These are phyloP conservation scores for Drosophila dives DNA, from an alignment of 2,888 invertebrate species.

Conservation along the genomic window DNA sequence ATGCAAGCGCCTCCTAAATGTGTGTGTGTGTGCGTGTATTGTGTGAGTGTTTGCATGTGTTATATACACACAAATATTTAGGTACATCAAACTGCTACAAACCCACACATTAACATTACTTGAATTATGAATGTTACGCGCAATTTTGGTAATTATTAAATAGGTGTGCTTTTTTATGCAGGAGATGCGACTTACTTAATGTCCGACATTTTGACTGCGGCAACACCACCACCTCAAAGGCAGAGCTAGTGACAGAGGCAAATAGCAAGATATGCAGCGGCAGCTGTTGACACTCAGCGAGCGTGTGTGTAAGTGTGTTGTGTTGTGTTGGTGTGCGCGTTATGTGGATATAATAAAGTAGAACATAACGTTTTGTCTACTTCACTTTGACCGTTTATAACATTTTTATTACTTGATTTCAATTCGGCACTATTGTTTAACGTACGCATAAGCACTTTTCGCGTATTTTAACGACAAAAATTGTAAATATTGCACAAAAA, in stretches of 20 bases:
- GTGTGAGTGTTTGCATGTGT: constrained; percentile 12
- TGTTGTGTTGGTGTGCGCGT: constrained; percentile 46
- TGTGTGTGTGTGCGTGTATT: constrained; percentile 16
- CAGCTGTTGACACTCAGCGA: constrained; percentile 71
- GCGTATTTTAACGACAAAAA: constrained; percentile 16
- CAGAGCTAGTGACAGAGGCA: constrained; percentile 13
- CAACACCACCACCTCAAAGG: constrained; percentile 45
- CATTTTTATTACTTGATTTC: constrained; percentile 37
- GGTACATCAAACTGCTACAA: constrained; percentile 35
- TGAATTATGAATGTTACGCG: not conserved
- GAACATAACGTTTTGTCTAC: constrained; percentile 65
- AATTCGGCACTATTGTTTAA: constrained; percentile 25
- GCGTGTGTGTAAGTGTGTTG: constrained; percentile 13
- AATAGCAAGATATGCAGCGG: constrained; percentile 39
- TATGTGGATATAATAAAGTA: constrained; percentile 64
- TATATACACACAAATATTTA: constrained; percentile 26
- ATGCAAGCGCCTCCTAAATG: constrained; percentile 17
- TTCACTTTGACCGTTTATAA: constrained; percentile 42
- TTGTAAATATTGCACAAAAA: constrained; percentile 32
- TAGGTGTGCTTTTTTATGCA: constrained; percentile 2
- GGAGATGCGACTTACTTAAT: constrained; percentile 80
- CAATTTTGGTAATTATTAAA: not conserved
- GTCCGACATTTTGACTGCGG: constrained; percentile 83
- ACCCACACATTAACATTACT: constrained; percentile 22
- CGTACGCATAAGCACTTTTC: constrained; percentile 17